Evolutionary conservation across 2,888 invertebrate genomes (phyloP), one percentile per base, ranked within the genome.

Genomic region (Cheilosia vulpina): DNA sequence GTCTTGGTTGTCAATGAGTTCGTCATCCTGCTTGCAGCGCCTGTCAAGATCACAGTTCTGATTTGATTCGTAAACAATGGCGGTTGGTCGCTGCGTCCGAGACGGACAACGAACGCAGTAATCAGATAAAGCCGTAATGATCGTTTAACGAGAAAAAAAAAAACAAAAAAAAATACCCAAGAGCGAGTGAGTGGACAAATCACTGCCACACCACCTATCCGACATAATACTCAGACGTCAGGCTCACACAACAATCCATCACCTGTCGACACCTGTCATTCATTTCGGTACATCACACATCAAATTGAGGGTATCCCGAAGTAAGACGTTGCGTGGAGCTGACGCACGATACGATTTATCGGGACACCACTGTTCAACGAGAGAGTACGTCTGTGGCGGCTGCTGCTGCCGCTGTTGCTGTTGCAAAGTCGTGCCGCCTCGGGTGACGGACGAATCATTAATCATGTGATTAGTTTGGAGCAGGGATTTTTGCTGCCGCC

Each of bases 201-300:
- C 27, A 62, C 50, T 41, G 27, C 57, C 60, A 53, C 60, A 60
- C 50, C 55, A 43, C 34, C 66, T 27, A 45, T 27, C 55, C 53
- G 50, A 62, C 38, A 77, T 62, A 68, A 62, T 55, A 55, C 80
- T 71, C 38, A 38, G 38, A 38, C 38, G 13, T 38, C 38, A 38
- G 38, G 38, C 38, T 38, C 80, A 72, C 62, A 76, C 50, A 85
- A 89, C 89, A 91, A 91, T 91, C 90, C 90, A 91, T 91, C 91
- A 91, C 91, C 91, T 91, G 91, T 91, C 91, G 91, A 90, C 91
- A 91, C 90, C 91, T 91, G 91, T 91, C 91, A 91, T 90, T 91
- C 90, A 91, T 88, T 85, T 85, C 85, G 68, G 85, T 85, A 81
- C 81, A 81, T 85, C 85, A 85, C 81, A 85, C 85, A 85, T 85